Evolutionary conservation across 2,797 vertebrate species (phyloP), one percentile per base, ranked within the genome.

Genomic region (Hybognathus amarus): DNA sequence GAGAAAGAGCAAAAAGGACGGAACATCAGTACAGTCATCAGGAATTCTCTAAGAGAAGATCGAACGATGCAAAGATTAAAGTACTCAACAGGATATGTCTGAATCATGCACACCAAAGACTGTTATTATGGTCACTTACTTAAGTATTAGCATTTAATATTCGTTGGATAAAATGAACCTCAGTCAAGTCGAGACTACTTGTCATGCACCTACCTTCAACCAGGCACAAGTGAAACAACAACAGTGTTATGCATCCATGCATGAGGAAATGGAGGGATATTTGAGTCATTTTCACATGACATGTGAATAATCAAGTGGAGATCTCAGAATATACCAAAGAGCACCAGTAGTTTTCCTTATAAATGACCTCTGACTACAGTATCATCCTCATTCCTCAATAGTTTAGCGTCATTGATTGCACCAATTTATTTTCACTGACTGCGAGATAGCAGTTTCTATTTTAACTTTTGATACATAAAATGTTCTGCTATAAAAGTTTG

Each of bases 201-300:
- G 6, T 64, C 9, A 47, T 64, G 12, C 22, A 47, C 40, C 45
- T 54, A 67, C 45, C 45, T n/a, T 59, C 27, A 64, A 61, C 12
- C 20, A 63, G 52, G 17, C 42, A 30, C 50, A 70, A 70, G 66
- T 24, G 20, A 54, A 76, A 67, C 40, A 83, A 52, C 36, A 75
- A 79, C 40, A 67, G 79, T 33, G 82, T 18, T 70, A 52, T 56
- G 20, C 6, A 38, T 67, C 11, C 52, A 50, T 36, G 10, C 47
- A 79, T 80, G 80, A 83, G 85, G 86, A 86, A 87, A 36, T 36
- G 27, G 63, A 77, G 33, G n/a, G 17, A 63, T n/a, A 38, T 22
- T 36, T 89, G 88, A 90, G 75, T 90, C 89, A 91, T 63, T 45
- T 73, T 81, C 85, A 87, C 88, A 87, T 79, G 88, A 83, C 73